phyloP scores from a whole-genome alignment of 2,888 invertebrate species.

The Lithophane ornitopus region DNA sequence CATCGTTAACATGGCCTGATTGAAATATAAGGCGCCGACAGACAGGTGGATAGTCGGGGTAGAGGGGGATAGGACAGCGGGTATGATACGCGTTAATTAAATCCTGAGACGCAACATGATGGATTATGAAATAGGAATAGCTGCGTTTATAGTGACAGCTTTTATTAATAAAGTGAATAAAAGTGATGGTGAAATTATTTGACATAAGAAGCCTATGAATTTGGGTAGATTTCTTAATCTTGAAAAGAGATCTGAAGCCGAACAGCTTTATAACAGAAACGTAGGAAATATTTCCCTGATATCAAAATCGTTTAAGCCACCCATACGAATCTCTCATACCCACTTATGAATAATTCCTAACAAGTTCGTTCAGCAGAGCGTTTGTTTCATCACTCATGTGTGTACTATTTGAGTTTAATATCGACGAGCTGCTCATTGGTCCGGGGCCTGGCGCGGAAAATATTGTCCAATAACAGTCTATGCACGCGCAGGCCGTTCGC shows the following conservation, averaged over 20 bases:
- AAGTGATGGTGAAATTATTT: slow-evolving; percentile 8
- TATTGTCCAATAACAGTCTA: slow-evolving; percentile 65
- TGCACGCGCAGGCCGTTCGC: slow-evolving; percentile 60
- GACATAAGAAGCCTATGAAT: not conserved
- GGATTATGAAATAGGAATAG: slow-evolving; percentile 49
- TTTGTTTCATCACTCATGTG: slow-evolving; percentile 61
- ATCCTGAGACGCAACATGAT: slow-evolving; percentile 55
- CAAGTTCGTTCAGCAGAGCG: slow-evolving; percentile 42
- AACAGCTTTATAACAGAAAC: slow-evolving; percentile 11
- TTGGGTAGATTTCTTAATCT: not conserved
- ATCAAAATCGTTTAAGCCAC: slow-evolving; percentile 26
- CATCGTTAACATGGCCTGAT: slow-evolving; percentile 56
- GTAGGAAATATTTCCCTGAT: not conserved
- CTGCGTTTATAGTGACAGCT: slow-evolving; percentile 39
- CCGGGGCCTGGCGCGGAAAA: slow-evolving; percentile 53
- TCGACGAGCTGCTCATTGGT: slow-evolving; percentile 64
- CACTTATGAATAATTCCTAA: slow-evolving; percentile 60
- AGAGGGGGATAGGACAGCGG: not conserved
- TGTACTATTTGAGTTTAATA: slow-evolving; percentile 58
- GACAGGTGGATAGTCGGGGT: slow-evolving; percentile 42
- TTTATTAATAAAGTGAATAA: slow-evolving; percentile 39
- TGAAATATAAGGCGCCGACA: slow-evolving; percentile 59
- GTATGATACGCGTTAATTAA: slow-evolving; percentile 60
- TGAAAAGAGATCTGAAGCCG: not conserved
- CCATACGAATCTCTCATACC: slow-evolving; percentile 11